Conservation (phyloP, 1,140 invertebrate genomes). For the Ceratina calcarata region DNA sequence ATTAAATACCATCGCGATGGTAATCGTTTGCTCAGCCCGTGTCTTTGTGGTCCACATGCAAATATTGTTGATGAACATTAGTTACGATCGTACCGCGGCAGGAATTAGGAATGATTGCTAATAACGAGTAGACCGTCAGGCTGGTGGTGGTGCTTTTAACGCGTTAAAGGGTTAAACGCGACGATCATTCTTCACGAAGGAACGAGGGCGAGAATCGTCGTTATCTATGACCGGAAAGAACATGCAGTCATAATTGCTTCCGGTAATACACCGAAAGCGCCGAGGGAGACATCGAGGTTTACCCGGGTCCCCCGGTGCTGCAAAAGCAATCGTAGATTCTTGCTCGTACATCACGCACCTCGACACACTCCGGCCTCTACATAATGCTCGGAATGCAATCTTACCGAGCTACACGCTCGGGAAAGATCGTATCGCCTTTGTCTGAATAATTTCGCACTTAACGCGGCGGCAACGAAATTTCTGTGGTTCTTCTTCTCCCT, state of each 20-base stretch:
- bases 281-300: slow-evolving; percentile 40
- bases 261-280: slow-evolving; percentile 36
- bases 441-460: slow-evolving; percentile 31
- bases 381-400: slow-evolving; percentile 37
- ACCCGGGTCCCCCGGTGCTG: slow-evolving; percentile 8
- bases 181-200: neutral
- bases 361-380: neutral
- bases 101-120: too few relatives aligned
- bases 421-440: slow-evolving; percentile 33
- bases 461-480: neutral
- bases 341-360: slow-evolving; percentile 38
- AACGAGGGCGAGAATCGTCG: neutral
- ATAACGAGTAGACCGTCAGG: too few relatives aligned
- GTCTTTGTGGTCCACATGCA: too few relatives aligned
- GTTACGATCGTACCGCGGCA: too few relatives aligned
- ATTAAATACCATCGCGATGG: neutral
- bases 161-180: neutral
- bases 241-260: slow-evolving; percentile 50
- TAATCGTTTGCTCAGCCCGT: too few relatives aligned
- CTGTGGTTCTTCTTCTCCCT: neutral
- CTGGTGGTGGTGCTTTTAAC: too few relatives aligned
- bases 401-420: neutral
- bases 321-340: slow-evolving; percentile 45
- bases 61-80: too few relatives aligned
- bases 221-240: slow-evolving; percentile 50